Conservation (phyloP, 2,888 invertebrate species). For the Sepiola atlantica region DNA sequence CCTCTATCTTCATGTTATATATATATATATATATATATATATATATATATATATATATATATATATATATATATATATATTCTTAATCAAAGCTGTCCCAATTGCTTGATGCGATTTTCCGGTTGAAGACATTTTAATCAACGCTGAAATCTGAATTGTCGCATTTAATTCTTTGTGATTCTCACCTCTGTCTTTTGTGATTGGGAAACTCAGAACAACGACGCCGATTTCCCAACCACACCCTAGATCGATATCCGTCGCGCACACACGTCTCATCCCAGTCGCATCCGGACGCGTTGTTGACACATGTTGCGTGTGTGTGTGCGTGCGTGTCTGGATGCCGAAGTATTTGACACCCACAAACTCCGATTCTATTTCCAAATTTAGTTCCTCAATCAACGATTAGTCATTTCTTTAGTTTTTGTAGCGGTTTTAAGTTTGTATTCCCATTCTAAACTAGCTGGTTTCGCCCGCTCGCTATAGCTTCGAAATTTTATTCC, state of each 20-base stretch:
- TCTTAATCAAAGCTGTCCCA: background rate
- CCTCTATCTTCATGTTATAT: no score
- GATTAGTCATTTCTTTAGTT: no score
- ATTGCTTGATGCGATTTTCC: background rate
- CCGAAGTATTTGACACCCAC: no score
- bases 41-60: background rate
- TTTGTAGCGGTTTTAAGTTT: no score
- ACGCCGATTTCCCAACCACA: background rate
- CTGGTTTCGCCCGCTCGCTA: no score
- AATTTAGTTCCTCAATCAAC: no score
- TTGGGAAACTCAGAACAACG: background rate
- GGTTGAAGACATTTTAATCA: slow-evolving; percentile 20
- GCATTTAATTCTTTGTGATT: background rate
- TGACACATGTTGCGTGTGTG: no score
- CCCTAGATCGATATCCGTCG: background rate
- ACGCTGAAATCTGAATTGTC: background rate
- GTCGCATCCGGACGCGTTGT: background rate
- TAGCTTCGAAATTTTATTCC: no score
- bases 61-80: background rate
- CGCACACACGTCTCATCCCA: background rate
- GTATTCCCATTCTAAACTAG: no score
- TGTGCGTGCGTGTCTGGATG: no score
- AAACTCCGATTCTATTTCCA: no score
- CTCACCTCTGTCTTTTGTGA: background rate
- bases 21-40: no score